Evolutionary conservation across 2,888 invertebrate species (phyloP).

Genomic region (Hemistola chrysoprasaria): DNA sequence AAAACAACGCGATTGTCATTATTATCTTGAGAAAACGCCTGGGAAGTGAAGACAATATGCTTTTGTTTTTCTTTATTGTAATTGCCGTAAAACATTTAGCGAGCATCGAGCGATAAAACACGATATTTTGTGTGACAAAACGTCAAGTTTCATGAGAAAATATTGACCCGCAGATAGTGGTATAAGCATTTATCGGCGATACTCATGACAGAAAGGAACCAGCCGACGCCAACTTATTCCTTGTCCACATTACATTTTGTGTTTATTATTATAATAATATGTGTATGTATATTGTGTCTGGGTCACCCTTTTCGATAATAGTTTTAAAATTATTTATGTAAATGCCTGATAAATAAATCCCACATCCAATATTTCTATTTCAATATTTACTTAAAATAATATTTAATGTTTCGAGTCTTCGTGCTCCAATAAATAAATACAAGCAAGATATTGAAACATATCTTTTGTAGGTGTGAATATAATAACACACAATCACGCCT

Average conservation of each 20-base stretch:
- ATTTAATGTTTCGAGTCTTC: too few species aligned
- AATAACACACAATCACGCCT: too few species aligned
- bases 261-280: conserved; percentile 34
- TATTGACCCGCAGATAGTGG: conserved; percentile 80
- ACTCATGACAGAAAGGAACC: conserved; percentile 53
- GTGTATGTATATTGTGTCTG: conserved; percentile 13
- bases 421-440: too few species aligned
- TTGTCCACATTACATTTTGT: conserved; percentile 35
- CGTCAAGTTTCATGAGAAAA: conserved; percentile 79
- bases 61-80: conserved; percentile 81
- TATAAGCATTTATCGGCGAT: conserved; percentile 74
- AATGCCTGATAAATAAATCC: too few species aligned
- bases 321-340: too few species aligned
- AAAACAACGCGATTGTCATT: conserved; percentile 67
- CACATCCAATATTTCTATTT: too few species aligned
- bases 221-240: conserved; percentile 29
- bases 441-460: too few species aligned
- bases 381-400: too few species aligned
- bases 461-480: too few species aligned
- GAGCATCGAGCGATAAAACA: conserved; percentile 71
- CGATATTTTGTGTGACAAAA: conserved; percentile 82
- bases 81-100: conserved; percentile 80
- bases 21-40: conserved; percentile 66
- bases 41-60: conserved; percentile 69
- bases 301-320: conserved; percentile 21